Base-by-base conservation (phyloP, 2,797 vertebrate species). In the Smutsia temminckii region DNA sequence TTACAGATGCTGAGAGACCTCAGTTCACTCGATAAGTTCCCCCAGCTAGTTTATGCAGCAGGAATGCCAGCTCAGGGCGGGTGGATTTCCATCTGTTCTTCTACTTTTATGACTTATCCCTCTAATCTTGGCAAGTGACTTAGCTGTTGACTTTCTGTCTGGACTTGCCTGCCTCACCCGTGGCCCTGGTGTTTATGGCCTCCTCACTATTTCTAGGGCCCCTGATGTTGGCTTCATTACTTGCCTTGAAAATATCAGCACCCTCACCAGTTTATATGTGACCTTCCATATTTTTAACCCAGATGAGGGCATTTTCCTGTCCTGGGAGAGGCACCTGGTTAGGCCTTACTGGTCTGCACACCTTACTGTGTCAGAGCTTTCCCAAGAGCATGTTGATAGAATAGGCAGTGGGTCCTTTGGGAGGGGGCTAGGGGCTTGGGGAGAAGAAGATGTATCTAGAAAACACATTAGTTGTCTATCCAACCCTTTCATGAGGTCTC, bases 301-400 rank as follows among this genome's bases (percentile, higher is more conserved):
- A 27, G 57, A 64, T 42, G 84, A 34, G 25, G 8, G 3, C 8
- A 7, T 23, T n/a, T 51, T 40, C n/a, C 74, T 27, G 37, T 40
- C 66, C n/a, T 1, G 42, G 57, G 21, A 53, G n/a, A 14, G 14
- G 40, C 11, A 6, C 42, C 32, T 23, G 9, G 1, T 37, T 81
- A 6, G 17, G 53, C 4, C 51, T 78, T 4, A 10, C 29, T 63
- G 29, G 34, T 51, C 46, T 11, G 18, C 8, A 51, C 0, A 25
- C 20, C 69, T n/a, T 61, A 6, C 18, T 4, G 34, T 1, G 4
- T 89, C 64, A 29, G 64, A 17, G 32, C 46, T 55, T 72, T 42
- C n/a, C 32, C 0, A 0, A 13, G 57, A 34, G 40, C 2, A 9
- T 21, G 9, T 6, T 29, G 32, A 66, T 42, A 51, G 42, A n/a